Conservation (phyloP, 2,797 vertebrate species). For the Oceanodroma leucorhoa region DNA sequence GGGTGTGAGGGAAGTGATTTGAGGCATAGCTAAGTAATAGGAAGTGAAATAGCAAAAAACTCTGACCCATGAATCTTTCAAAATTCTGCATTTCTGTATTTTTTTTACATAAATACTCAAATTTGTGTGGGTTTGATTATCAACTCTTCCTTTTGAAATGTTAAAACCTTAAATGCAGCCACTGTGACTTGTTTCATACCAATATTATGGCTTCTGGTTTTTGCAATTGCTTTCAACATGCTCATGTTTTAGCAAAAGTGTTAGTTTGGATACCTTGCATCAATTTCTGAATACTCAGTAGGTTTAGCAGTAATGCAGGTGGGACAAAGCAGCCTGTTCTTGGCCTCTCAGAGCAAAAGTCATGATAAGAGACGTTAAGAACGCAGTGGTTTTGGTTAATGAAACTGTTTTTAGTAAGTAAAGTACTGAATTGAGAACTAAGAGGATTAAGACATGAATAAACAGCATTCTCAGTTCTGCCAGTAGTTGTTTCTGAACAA, state of each 20-base stretch:
- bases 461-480: not conserved
- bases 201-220: not conserved
- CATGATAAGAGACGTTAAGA: not conserved
- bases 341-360: not conserved
- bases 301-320: not conserved
- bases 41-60: not conserved
- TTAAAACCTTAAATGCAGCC: not conserved
- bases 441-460: not conserved
- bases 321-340: not conserved
- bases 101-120: not conserved
- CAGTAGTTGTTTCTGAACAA: not conserved
- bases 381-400: not conserved
- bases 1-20: accelerated
- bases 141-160: not conserved
- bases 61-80: not conserved
- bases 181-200: not conserved
- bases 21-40: not conserved
- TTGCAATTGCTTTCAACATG: not conserved
- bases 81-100: not conserved
- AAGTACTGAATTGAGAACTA: not conserved
- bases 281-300: not conserved
- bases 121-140: not conserved
- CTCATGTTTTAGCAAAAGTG: not conserved
- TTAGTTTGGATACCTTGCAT: not conserved
- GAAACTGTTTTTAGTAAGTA: not conserved